Base-by-base conservation (phyloP, 2,888 invertebrate genomes). In the Spilarctia lutea region DNA sequence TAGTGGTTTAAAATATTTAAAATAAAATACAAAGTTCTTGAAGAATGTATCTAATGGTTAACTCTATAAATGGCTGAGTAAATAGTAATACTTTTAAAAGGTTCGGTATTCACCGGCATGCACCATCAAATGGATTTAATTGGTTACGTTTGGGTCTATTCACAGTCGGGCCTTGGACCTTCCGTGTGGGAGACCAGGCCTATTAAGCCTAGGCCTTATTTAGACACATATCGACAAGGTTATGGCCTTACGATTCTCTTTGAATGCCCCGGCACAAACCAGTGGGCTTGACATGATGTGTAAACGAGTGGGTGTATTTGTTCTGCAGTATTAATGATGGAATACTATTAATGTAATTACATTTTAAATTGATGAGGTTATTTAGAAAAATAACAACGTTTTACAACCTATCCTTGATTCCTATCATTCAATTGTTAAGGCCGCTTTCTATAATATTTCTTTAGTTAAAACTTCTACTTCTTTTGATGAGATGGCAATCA, bases 161-260 rank as follows among this genome's bases (percentile, higher is more conserved):
- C 77, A 85, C 67, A 20, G 33, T 75, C 74, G 71, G 77, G 83
- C 85, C 87, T 89, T 85, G 82, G 78, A 72, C 76, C 79, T 86
- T 80, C 79, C 81, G 86, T 83, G 89, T 89, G 89, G 89, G 89
- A 88, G 85, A 85, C 84, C 82, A 75, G 87, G 81, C 83, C 87
- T 81, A 88, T 88, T 88, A 89, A 73, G 79, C 68, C 60, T 82
- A 79, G 75, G 52, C 84, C 83, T 71, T 83, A 84, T 86, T 80
- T 65, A 82, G 85, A 66, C 52, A 67, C 68, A 75, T 80, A 77
- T 78, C 73, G 78, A 82, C 82, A 84, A 86, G 87, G 86, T 81
- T 81, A 72, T 68, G 82, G 77, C 86, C 86, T 85, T 76, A 81
- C 72, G 76, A 80, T 81, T 73, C 74, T 82, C 79, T 83, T 76